Percentiles rank a stretch among this genome's conserved stretches.
These are phyloP conservation scores for Chloropsis cyanopogon DNA, from an alignment of 2,113 vertebrate genomes.

Conservation along the genomic window DNA sequence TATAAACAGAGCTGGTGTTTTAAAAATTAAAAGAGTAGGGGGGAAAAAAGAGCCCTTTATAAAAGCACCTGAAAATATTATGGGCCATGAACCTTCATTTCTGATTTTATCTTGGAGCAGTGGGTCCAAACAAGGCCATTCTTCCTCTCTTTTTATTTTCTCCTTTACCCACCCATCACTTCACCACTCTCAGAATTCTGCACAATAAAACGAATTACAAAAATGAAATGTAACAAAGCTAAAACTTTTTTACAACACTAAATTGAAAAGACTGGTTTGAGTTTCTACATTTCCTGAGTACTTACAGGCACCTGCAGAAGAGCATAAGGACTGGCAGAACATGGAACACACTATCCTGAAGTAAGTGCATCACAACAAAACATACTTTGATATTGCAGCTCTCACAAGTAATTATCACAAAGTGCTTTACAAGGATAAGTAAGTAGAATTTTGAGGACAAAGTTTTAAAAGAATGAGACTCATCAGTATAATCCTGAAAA, in stretches of 20 bases:
- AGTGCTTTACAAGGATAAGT: neutral
- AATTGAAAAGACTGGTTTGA: conserved; percentile 10
- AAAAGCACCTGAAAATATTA: neutral
- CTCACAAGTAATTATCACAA: neutral
- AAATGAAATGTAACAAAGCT: neutral
- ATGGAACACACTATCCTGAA: neutral
- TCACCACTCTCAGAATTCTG: neutral
- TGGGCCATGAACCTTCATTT: neutral
- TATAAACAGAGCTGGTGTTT: neutral
- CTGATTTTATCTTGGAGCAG: neutral
- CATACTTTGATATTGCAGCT: neutral
- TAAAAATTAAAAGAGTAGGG: neutral
- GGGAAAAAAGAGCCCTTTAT: neutral
- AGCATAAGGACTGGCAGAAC: conserved; percentile 3
- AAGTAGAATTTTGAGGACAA: neutral
- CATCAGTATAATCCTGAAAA: neutral
- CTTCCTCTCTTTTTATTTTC: neutral
- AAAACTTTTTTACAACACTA: neutral
- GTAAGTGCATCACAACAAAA: conserved; percentile 6
- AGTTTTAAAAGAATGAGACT: neutral
- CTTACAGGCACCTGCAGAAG: conserved; percentile 1
- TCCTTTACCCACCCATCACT: neutral
- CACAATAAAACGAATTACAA: neutral
- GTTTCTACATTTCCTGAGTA: neutral
- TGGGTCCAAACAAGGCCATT: neutral